These are phyloP conservation scores for Pseudopodoces humilis DNA, from an alignment of 2,113 vertebrate species.

Conservation along the genomic window DNA sequence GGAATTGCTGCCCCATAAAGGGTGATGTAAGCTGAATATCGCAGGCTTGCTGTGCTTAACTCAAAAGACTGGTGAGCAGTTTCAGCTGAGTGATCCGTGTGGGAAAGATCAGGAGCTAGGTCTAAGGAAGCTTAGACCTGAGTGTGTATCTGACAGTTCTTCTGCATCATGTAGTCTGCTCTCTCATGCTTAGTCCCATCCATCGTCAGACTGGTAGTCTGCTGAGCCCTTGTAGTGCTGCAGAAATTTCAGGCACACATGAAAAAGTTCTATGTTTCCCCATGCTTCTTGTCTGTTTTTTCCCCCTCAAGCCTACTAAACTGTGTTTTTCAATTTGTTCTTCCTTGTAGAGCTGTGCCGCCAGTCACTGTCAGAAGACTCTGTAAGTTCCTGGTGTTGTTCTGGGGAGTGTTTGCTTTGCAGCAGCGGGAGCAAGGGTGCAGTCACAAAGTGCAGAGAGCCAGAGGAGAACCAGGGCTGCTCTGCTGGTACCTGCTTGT, in stretches of 20 bases:
- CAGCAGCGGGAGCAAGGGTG: fast-evolving
- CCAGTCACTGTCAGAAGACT: constrained; percentile 88
- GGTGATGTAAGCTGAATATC: not conserved
- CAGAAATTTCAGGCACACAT: not conserved
- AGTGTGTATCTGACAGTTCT: not conserved
- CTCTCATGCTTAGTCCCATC: not conserved
- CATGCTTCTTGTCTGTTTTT: not conserved
- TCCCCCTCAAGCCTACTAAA: not conserved
- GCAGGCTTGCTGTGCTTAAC: not conserved
- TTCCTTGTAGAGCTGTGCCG: constrained; percentile 86
- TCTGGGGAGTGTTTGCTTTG: not conserved
- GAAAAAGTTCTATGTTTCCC: not conserved
- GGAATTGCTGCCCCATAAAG: not conserved
- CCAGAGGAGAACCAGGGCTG: not conserved
- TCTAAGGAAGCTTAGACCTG: not conserved
- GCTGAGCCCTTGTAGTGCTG: not conserved
- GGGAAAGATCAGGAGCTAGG: not conserved
- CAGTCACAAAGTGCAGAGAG: not conserved
- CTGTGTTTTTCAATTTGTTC: not conserved
- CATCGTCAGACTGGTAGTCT: not conserved
- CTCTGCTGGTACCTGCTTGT: not conserved
- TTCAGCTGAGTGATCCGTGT: not conserved
- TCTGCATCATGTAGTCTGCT: not conserved
- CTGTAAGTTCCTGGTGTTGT: constrained; percentile 79
- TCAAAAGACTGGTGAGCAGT: not conserved